Conservation (phyloP, 2,888 invertebrate species). For the Sarcophaga subvicina region DNA sequence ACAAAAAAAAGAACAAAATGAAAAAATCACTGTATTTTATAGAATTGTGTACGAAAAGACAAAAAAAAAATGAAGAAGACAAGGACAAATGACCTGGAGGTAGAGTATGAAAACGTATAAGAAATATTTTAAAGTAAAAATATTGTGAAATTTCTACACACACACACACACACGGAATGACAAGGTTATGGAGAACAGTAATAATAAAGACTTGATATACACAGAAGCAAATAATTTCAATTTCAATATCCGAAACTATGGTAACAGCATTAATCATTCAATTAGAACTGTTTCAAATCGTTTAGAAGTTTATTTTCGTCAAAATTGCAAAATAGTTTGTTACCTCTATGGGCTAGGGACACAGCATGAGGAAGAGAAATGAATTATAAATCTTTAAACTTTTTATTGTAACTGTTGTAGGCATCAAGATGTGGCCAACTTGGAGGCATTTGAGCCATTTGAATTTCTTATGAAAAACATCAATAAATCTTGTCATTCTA, state of each 20-base stretch:
- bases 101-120: slow-evolving; percentile 12
- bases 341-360: background rate
- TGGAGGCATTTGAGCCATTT: slow-evolving; percentile 13
- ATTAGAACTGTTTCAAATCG: slow-evolving; percentile 48
- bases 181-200: background rate
- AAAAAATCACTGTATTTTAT: background rate
- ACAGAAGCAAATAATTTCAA: slow-evolving; percentile 12
- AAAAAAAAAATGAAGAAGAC: background rate
- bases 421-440: slow-evolving; percentile 37
- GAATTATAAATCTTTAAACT: slow-evolving; percentile 7
- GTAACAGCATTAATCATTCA: slow-evolving; percentile 50
- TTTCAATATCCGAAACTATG: slow-evolving; percentile 10
- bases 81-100: slow-evolving; percentile 46
- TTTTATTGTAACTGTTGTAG: background rate
- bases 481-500: slow-evolving; percentile 44
- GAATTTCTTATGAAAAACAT: slow-evolving; percentile 1
- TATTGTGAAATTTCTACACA: slow-evolving; percentile 1
- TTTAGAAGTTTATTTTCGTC: slow-evolving; percentile 1
- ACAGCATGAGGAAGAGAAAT: background rate
- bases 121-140: slow-evolving; percentile 2
- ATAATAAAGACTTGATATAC: background rate
- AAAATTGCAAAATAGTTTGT: background rate
- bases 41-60: background rate
- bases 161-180: background rate
- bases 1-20: slow-evolving; percentile 2